These are phyloP conservation scores for Epizoanthus illoricatus DNA, from an alignment of 92 coral and sea anemone species.

Conservation along the genomic window DNA sequence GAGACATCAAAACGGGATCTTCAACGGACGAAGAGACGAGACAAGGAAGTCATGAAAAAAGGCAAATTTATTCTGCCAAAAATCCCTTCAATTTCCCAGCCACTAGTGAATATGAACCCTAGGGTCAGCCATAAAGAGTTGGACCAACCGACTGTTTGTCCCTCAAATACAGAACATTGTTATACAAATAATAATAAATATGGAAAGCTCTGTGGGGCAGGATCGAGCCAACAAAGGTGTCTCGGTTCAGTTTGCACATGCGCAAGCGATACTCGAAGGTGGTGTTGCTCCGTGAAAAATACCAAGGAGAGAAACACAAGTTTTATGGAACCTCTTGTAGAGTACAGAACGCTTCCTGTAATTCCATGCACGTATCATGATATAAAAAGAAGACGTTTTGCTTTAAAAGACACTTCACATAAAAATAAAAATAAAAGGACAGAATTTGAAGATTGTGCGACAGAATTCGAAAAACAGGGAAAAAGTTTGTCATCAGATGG, in stretches of 20 bases:
- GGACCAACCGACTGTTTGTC: neutral
- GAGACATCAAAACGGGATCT: neutral
- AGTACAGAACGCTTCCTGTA: conserved; percentile 14
- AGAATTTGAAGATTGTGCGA: neutral
- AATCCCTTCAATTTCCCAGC: neutral
- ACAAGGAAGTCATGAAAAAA: neutral
- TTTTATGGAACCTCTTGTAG: neutral
- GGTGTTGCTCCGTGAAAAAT: neutral
- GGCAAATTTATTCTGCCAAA: neutral
- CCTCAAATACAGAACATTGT: neutral
- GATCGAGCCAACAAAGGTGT: neutral
- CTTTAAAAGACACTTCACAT: neutral
- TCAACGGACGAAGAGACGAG: neutral
- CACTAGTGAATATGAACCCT: conserved; percentile 12
- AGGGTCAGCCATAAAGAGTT: neutral
- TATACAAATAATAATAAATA: neutral
- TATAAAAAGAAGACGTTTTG: neutral
- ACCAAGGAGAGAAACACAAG: neutral
- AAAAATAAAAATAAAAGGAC: neutral
- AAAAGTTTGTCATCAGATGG: neutral
- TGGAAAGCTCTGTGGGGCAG: neutral
- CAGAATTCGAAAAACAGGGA: neutral
- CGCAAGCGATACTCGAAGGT: neutral
- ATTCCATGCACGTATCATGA: neutral
- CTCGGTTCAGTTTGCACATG: neutral